Conservation (phyloP, 2,113 vertebrate genomes). For the Patagioenas fasciata region DNA sequence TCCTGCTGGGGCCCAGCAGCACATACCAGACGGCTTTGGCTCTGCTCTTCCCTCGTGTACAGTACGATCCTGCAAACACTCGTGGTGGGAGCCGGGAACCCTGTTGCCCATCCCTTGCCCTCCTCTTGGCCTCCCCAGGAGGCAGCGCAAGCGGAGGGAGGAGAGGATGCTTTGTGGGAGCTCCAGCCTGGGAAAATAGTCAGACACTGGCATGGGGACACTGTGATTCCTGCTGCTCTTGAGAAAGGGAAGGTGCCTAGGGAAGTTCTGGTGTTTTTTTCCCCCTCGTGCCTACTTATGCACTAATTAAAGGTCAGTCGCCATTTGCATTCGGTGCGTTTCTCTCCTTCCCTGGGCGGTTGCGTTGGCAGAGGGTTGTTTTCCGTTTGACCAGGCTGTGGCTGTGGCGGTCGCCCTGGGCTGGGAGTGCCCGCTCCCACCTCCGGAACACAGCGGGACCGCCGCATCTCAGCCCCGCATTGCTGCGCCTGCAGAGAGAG, state of each 20-base stretch:
- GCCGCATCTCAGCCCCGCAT: fast-evolving
- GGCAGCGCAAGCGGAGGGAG: background rate
- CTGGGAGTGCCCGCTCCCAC: background rate
- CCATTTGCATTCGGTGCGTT: background rate
- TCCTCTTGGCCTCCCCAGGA: background rate
- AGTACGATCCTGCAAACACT: background rate
- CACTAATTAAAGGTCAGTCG: conserved; percentile 46
- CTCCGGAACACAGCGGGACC: background rate
- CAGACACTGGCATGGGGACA: fast-evolving
- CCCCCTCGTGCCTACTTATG: background rate
- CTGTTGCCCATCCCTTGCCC: background rate
- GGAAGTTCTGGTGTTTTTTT: background rate
- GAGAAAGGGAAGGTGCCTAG: background rate
- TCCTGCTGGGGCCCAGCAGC: background rate
- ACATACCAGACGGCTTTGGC: background rate
- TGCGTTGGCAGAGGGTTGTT: background rate
- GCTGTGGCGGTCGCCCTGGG: fast-evolving
- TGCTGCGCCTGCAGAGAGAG: background rate
- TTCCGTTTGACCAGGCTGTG: background rate
- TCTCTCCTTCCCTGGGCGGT: background rate
- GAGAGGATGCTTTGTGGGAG: background rate
- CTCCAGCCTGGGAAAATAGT: background rate
- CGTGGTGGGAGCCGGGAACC: background rate
- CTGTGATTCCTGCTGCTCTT: background rate
- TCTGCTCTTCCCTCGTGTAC: background rate